Evolutionary conservation across 2,888 invertebrate genomes (phyloP).

Genomic region (Prosapia bicincta): DNA sequence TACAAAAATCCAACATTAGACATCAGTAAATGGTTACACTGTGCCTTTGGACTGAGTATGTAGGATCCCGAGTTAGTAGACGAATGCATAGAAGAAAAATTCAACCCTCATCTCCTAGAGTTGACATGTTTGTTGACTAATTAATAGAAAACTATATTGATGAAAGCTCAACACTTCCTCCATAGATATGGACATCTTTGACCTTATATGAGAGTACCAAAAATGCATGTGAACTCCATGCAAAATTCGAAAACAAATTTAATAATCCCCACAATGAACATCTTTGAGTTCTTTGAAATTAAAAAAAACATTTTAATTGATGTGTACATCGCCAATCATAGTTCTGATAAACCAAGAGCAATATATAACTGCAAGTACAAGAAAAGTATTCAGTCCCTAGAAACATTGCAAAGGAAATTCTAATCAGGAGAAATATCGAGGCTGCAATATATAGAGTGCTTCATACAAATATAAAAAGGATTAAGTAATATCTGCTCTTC

Average conservation of each 20-base stretch:
- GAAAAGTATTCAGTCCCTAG: not conserved
- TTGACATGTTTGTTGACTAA: too few species aligned
- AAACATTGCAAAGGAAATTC: not conserved
- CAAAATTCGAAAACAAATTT: not conserved
- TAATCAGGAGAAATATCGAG: too few species aligned
- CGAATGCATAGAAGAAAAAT: not conserved
- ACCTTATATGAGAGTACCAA: not conserved
- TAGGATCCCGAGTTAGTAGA: not conserved
- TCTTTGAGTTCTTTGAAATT: not conserved
- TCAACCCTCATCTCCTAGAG: not conserved
- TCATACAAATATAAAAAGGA: too few species aligned
- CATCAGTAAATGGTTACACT: not conserved
- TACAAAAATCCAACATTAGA: not conserved
- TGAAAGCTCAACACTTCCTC: too few species aligned
- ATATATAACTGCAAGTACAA: not conserved
- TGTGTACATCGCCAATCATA: not conserved
- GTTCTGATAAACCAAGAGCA: not conserved
- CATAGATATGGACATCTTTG: too few species aligned
- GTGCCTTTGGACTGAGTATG: not conserved
- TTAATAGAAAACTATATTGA: too few species aligned
- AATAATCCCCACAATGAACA: not conserved
- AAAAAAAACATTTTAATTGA: not conserved
- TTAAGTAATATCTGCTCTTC: too few species aligned
- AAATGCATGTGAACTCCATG: not conserved
- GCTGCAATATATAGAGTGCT: too few species aligned